Conservation (phyloP, 2,113 vertebrate genomes). For the Odobenus rosmarus region DNA sequence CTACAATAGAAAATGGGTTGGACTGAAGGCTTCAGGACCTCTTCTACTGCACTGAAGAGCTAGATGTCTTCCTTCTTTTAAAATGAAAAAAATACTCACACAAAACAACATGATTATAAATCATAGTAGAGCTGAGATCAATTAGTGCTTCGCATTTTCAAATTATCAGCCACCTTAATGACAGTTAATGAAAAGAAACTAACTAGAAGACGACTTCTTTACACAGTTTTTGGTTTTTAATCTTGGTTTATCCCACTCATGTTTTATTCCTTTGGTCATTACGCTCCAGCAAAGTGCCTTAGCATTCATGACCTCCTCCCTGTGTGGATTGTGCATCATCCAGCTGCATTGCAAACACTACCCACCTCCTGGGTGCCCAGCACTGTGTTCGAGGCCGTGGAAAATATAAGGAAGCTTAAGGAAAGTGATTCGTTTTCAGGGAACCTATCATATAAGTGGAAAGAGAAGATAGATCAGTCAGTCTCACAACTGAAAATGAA, state of each 20-base stretch:
- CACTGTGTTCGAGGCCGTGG: not conserved
- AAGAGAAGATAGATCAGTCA: not conserved
- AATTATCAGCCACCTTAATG: not conserved
- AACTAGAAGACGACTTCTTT: not conserved
- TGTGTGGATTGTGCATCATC: not conserved
- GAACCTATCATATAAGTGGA: not conserved
- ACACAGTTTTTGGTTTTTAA: not conserved
- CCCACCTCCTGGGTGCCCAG: not conserved
- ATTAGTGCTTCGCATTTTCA: not conserved
- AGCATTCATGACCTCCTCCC: not conserved
- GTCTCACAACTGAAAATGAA: constrained; percentile 35
- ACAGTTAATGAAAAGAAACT: not conserved
- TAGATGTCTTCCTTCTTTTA: not conserved
- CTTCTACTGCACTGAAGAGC: not conserved
- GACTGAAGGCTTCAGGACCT: not conserved
- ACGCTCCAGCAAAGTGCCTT: not conserved
- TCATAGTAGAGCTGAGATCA: not conserved
- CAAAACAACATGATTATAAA: not conserved
- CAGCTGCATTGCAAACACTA: too few relatives aligned
- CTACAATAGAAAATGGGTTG: not conserved
- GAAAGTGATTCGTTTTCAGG: not conserved
- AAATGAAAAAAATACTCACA: not conserved
- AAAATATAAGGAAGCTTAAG: not conserved
- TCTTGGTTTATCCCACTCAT: not conserved
- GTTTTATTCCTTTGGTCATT: not conserved